These are phyloP conservation scores for Cephalopholis sonnerati DNA, from an alignment of 2,113 vertebrate species.

Conservation along the genomic window DNA sequence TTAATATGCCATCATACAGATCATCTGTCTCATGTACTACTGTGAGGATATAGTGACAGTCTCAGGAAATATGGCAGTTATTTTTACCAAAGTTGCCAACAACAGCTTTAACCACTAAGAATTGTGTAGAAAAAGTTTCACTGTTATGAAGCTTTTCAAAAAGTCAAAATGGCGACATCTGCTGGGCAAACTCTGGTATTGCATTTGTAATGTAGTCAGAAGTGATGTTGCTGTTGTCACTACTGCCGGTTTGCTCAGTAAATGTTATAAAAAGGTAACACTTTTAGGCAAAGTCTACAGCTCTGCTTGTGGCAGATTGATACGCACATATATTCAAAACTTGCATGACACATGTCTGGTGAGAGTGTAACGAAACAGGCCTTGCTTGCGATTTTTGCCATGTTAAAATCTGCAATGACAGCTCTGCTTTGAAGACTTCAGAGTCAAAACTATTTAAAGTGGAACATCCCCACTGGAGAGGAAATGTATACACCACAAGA, in stretches of 20 bases:
- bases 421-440: too few relatives aligned
- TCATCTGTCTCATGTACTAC: too few relatives aligned
- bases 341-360: too few relatives aligned
- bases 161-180: slow-evolving; percentile 8
- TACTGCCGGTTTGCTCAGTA: background rate
- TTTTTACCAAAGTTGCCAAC: too few relatives aligned
- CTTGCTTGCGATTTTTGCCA: background rate
- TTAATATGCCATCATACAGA: too few relatives aligned
- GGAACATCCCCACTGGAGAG: background rate
- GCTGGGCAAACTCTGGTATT: slow-evolving; percentile 14
- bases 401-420: background rate
- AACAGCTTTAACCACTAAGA: too few relatives aligned
- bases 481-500: background rate
- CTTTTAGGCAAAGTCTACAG: background rate
- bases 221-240: background rate
- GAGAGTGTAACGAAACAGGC: too few relatives aligned
- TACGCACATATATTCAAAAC: background rate
- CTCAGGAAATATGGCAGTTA: too few relatives aligned
- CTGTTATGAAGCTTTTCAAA: background rate
- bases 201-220: background rate
- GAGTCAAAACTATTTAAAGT: background rate
- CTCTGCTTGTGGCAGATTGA: background rate
- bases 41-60: too few relatives aligned
- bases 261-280: background rate
- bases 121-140: background rate